Evolutionary conservation across 64 coral and sea anemone genomes (phyloP).

Genomic region (Hydrozoanthus tunicans): DNA sequence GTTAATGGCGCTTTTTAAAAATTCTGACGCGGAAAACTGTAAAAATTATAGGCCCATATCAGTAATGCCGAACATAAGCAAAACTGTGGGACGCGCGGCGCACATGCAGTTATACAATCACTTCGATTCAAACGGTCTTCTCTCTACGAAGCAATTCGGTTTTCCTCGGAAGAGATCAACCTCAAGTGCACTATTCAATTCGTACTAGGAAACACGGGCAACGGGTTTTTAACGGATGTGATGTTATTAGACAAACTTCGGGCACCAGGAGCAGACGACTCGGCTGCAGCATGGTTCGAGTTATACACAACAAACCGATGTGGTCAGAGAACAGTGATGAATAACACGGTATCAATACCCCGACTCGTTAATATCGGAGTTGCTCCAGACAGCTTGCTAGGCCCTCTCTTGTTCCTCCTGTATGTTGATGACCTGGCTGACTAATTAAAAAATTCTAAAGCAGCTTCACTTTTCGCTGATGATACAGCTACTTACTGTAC

Average conservation of each 20-base stretch:
- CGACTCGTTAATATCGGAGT: constrained; percentile 23
- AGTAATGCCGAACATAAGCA: constrained; percentile 16
- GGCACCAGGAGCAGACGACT: constrained; percentile 6
- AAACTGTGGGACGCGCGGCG: constrained; percentile 6
- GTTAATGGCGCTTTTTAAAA: constrained; percentile 53
- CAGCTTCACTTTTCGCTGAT: constrained; percentile 18
- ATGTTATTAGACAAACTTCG: constrained; percentile 35
- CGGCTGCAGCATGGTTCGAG: constrained; percentile 26
- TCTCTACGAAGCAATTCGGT: constrained; percentile 31
- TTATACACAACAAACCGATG: constrained; percentile 29
- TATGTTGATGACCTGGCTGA: background rate
- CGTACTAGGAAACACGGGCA: constrained; percentile 61
- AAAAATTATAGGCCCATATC: constrained; percentile 31
- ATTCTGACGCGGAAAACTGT: constrained; percentile 19
- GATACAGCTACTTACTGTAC: constrained; percentile 43
- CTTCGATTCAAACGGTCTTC: constrained; percentile 37
- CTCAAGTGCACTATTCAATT: constrained; percentile 29
- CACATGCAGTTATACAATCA: constrained; percentile 18
- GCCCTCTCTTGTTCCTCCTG: constrained; percentile 4
- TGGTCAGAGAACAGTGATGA: constrained; percentile 28
- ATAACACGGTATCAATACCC: constrained; percentile 23
- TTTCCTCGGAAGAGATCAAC: constrained; percentile 31
- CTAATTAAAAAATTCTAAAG: background rate
- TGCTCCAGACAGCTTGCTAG: constrained; percentile 27
- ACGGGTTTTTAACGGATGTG: constrained; percentile 40